These are phyloP conservation scores for Oreochromis niloticus DNA, from an alignment of 2,113 vertebrate genomes.

Conservation along the genomic window DNA sequence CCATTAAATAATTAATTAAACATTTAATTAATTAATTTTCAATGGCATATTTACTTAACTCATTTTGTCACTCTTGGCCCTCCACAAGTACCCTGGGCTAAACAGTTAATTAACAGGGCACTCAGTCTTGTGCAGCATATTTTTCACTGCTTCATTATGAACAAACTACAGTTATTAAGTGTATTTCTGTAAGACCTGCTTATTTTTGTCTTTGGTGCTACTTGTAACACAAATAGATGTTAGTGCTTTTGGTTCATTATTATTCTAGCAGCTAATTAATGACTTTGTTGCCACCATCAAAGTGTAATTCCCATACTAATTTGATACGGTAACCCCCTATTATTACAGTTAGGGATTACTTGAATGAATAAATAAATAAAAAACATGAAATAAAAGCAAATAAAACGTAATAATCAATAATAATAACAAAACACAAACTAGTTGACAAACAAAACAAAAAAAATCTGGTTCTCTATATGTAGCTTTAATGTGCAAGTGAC, in stretches of 20 bases:
- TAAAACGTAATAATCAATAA: fast-evolving
- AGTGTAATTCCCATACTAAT: background rate
- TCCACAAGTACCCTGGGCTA: background rate
- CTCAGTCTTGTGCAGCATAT: background rate
- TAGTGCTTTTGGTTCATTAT: background rate
- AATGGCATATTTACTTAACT: no score
- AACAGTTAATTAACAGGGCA: fast-evolving
- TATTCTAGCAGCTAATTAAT: background rate
- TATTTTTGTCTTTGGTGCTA: background rate
- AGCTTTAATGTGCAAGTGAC: no score
- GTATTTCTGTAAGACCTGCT: background rate
- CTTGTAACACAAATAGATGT: background rate
- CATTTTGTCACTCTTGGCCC: no score
- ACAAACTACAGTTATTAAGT: background rate
- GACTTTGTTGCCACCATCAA: background rate
- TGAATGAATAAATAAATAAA: background rate
- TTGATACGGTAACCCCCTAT: fast-evolving
- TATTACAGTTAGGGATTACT: background rate
- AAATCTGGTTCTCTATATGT: no score
- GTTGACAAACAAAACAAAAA: background rate
- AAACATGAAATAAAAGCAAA: background rate
- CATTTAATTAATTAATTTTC: no score
- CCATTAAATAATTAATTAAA: no score
- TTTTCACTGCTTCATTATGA: background rate
- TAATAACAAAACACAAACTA: background rate